These are phyloP conservation scores for Paradoxurus hermaphroditus DNA, from an alignment of 2,113 vertebrate species.

Conservation along the genomic window DNA sequence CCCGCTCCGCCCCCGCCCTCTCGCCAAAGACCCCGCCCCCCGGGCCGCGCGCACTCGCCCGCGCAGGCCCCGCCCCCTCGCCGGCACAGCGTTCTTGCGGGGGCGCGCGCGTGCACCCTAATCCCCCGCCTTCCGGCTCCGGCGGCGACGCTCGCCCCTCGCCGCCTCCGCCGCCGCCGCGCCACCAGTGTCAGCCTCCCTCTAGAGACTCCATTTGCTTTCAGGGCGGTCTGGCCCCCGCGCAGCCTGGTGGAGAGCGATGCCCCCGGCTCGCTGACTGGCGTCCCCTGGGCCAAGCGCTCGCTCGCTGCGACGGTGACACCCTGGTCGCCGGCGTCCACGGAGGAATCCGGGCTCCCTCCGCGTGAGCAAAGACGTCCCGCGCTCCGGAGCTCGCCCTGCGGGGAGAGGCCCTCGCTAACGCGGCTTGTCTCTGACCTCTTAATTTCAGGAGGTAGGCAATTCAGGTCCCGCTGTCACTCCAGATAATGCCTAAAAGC, in stretches of 20 bases:
- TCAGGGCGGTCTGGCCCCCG: background rate
- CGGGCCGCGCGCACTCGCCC: slow-evolving; percentile 24
- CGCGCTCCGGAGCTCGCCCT: slow-evolving; percentile 16
- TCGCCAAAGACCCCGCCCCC: slow-evolving; percentile 12
- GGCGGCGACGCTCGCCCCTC: background rate
- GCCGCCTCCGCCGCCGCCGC: background rate
- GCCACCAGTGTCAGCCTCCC: background rate
- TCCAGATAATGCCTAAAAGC: background rate
- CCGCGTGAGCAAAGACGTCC: slow-evolving; percentile 42
- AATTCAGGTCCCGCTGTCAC: slow-evolving; percentile 8
- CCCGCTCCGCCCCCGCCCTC: background rate
- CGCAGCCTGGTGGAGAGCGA: background rate
- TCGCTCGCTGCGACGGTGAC: slow-evolving; percentile 48
- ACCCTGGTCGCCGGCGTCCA: background rate
- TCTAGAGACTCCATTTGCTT: slow-evolving; percentile 38
- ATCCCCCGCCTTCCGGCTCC: slow-evolving; percentile 76
- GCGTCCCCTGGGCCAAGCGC: background rate
- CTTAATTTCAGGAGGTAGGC: slow-evolving; percentile 72
- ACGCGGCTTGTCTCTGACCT: background rate
- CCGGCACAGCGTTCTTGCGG: slow-evolving; percentile 54
- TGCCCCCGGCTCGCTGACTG: background rate
- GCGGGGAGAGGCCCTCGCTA: slow-evolving; percentile 49
- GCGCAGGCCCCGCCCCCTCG: slow-evolving; percentile 55
- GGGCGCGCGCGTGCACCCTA: slow-evolving; percentile 72
- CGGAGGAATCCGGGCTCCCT: slow-evolving; percentile 64